Base-by-base conservation (phyloP, 2,888 invertebrate species). In the Nemapogon koenigi region DNA sequence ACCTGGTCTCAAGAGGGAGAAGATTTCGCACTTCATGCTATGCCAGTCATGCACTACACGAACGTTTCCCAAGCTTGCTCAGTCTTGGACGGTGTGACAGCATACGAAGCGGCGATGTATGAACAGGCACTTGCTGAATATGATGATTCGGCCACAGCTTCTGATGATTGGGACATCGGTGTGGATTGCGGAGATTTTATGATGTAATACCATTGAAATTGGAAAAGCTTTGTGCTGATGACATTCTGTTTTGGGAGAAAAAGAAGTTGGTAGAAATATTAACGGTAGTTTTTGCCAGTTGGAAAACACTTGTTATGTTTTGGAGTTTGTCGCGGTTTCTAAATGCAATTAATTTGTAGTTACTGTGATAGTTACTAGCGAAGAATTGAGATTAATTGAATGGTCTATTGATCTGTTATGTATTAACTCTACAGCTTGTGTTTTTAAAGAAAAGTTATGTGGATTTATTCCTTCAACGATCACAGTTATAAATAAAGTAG, bases 111-210 rank as follows among this genome's bases (percentile, higher is more conserved):
- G 1, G 62, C 75, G 0, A 70, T 70, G 2, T 76, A 81, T 48
- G 85, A 83, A 40, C 83, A 85, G 43, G 83, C 86, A 1, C 66
- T 83, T 4, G 83, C 83, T 0, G 84, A 84, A 38, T 71, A 83
- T 41, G 83, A 83, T 39, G 83, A 84, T 46, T 64, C 60, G 42
- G 62, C 70, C 1, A 41, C 64, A 32, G 65, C 81, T 0, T 79
- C 82, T 1, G 85, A 86, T 49, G 87, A 87, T 49, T 87, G 85
- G 71, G 87, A 88, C 57, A 81, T 84, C 43, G 85, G 87, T 29
- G 83, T 87, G 44, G 88, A 88, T 57, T 88, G 87, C 55, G 88
- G 87, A 1, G 88, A 86, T 51, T 86, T 86, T 55, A 85, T 85
- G 80, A 85, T 86, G 80, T 86, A 62, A 52, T 15, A 16, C 22